Evolutionary conservation across 2,888 invertebrate genomes (phyloP).

Genomic region (Apodemia duryi): DNA sequence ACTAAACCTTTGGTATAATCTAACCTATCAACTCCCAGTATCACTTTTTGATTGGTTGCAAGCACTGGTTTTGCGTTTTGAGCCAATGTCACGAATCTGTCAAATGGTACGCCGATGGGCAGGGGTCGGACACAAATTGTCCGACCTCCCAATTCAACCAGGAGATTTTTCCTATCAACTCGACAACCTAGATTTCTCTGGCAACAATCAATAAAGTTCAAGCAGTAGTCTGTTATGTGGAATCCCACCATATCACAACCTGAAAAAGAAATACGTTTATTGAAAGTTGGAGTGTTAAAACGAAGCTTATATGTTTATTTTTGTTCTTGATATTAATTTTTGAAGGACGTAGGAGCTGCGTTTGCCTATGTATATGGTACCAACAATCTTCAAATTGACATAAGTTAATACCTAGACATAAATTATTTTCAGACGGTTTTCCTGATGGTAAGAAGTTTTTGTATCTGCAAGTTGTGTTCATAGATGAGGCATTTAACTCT

Average conservation of each 20-base stretch:
- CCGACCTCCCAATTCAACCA: slow-evolving; percentile 92
- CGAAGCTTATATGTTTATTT: background rate
- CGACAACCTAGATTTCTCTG: slow-evolving; percentile 92
- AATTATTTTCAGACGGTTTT: too few relatives aligned
- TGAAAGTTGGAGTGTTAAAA: background rate
- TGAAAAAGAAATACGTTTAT: slow-evolving; percentile 39
- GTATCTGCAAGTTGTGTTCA: too few relatives aligned
- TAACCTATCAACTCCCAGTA: slow-evolving; percentile 92
- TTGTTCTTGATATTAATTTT: background rate
- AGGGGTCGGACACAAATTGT: slow-evolving; percentile 90
- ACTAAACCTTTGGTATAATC: slow-evolving; percentile 95
- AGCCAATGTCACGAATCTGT: slow-evolving; percentile 90
- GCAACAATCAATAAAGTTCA: slow-evolving; percentile 95
- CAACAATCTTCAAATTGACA: too few relatives aligned
- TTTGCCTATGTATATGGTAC: too few relatives aligned
- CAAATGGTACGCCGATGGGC: slow-evolving; percentile 94
- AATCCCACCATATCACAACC: slow-evolving; percentile 96
- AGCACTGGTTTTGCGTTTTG: slow-evolving; percentile 84
- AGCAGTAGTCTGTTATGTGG: slow-evolving; percentile 93
- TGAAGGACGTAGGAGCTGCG: too few relatives aligned
- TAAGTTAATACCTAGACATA: too few relatives aligned
- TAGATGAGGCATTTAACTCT: too few relatives aligned
- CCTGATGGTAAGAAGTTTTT: too few relatives aligned
- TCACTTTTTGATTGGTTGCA: slow-evolving; percentile 87
- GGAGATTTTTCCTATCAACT: slow-evolving; percentile 90